Evolutionary conservation across 2,113 vertebrate genomes (phyloP).

Genomic region (rat (Rattus norvegicus)): GRCr8 NC_086036.1:81593001-81593500

Average conservation of each 20-base stretch:
- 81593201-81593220: not conserved
- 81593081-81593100: not conserved
- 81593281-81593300: not conserved
- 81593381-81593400: not conserved
- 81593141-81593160: rapidly evolving
- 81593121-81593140: too few relatives aligned
- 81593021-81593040: not conserved
- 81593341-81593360: not conserved
- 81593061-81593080: not conserved
- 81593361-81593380: not conserved
- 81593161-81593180: not conserved
- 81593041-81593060: not conserved
- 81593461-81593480: not conserved
- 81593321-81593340: not conserved
- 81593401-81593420: not conserved
- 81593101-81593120: not conserved
- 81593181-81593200: not conserved
- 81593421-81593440: not conserved
- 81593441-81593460: too few relatives aligned
- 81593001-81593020: too few relatives aligned
- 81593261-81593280: not conserved
- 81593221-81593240: not conserved
- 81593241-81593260: not conserved
- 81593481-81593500: not conserved
- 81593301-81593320: not conserved